Evolutionary conservation across 2,797 vertebrate genomes (phyloP), one percentile per base, ranked within the genome.

Genomic region (Epinephelus awoara): DNA sequence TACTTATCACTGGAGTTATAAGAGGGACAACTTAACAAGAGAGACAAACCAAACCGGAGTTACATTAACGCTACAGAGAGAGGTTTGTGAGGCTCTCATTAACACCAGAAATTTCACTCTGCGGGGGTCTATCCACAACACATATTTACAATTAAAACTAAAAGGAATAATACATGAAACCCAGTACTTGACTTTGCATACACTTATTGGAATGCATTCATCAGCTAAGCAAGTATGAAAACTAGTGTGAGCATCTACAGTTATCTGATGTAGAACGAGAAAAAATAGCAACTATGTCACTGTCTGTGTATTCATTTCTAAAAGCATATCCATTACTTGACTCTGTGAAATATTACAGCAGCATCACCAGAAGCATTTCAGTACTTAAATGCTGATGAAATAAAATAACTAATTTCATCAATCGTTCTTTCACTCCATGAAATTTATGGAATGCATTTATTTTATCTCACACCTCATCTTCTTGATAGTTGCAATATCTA

Each of bases 381-480:
- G 12, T 2, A 27, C 46, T 69, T 75, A 6, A 57, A 44, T 58
- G 5, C 12, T 50, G 25, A 74, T 38, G 29, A 71, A 79, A 40
- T 56, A 38, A 21, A 72, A 44, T 29, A 13, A 63, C 2, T 2
- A 5, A 78, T 78, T 59, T 71, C 14, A 49, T 50, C 19, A 46
- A 42, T 61, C 25, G 44, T 58, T 1, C 3, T 67, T 49, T 55
- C 15, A 63, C 15, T 68, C 4, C 2, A 9, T 5, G 12, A 10
- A 59, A 56, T 70, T 66, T 27, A 56, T 50, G 17, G 17, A 47
- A 67, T 18, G 46, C 14, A 67, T 75, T 51, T 76, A 55, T 72
- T 51, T 68, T 62, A 21, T 38, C 21, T 73, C 57, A 34, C 29
- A 51, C 12, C 19, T 38, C 5, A 21, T 67, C 51, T 63, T 67